phyloP scores from a whole-genome alignment of 2,888 invertebrate genomes.

The Caenorhabditis doughertyi region DNA sequence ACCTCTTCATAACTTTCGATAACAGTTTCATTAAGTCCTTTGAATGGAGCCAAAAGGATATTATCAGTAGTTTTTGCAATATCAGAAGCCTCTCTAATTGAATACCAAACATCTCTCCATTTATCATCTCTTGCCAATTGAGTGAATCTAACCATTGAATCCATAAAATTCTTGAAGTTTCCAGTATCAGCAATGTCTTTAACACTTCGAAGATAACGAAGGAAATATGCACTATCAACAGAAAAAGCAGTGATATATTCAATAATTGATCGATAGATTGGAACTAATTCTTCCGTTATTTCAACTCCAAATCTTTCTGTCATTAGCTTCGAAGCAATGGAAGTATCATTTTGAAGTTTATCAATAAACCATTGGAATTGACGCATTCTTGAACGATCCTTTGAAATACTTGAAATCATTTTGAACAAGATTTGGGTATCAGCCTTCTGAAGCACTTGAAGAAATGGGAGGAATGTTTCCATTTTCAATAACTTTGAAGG shows the following conservation, averaged over 20 bases:
- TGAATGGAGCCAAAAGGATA: neutral
- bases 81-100: neutral
- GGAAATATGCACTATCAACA: conserved; percentile 11
- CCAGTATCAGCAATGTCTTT: neutral
- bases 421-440: neutral
- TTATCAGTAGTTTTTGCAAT: neutral
- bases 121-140: neutral
- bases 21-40: neutral
- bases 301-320: neutral
- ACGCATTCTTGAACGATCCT: neutral
- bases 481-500: neutral
- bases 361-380: neutral
- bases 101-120: conserved; percentile 7
- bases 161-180: neutral
- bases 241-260: neutral
- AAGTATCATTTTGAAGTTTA: neutral
- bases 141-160: neutral
- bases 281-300: neutral
- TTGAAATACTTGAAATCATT: neutral
- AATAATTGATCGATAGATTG: conserved; percentile 1
- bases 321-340: neutral
- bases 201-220: neutral
- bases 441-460: neutral
- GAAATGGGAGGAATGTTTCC: neutral
- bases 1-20: conserved; percentile 1